These are phyloP conservation scores for Tenthredo notha DNA, from an alignment of 2,888 invertebrate species.

Conservation along the genomic window DNA sequence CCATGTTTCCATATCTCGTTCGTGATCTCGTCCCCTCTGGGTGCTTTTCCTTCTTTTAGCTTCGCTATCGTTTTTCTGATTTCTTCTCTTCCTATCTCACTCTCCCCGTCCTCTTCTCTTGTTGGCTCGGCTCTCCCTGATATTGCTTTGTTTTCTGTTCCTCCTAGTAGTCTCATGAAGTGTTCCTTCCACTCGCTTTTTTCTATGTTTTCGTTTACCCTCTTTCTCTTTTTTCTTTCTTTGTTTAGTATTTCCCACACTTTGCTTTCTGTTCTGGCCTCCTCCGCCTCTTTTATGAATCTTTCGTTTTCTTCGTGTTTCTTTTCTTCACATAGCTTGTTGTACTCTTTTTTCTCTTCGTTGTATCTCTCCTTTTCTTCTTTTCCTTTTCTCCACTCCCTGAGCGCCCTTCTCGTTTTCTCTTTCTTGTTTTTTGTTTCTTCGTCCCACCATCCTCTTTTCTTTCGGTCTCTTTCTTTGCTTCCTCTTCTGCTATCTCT, in stretches of 20 bases:
- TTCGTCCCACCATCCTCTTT: not conserved
- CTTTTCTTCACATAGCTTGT: not conserved
- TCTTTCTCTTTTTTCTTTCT: not conserved
- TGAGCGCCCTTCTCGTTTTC: constrained; percentile 19
- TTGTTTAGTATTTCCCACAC: constrained; percentile 7
- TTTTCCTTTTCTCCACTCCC: not conserved
- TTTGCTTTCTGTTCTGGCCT: constrained; percentile 2
- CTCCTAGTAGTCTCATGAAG: constrained; percentile 1
- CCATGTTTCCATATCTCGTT: not conserved
- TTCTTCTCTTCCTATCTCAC: not conserved
- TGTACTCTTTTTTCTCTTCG: not conserved
- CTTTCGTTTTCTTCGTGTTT: not conserved
- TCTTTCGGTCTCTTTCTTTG: not conserved
- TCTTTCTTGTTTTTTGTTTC: not conserved
- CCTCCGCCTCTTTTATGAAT: not conserved
- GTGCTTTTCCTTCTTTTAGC: not conserved
- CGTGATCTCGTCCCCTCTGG: not conserved
- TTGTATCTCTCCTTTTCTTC: not conserved
- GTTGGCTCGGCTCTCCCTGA: not conserved
- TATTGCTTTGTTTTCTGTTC: not conserved
- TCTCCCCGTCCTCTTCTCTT: not conserved
- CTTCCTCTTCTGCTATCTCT: not conserved
- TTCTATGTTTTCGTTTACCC: not conserved
- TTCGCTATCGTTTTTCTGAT: not conserved
- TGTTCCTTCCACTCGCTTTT: not conserved